Conservation (phyloP, 2,797 vertebrate species). For the Melanotaenia parkinsoni region DNA sequence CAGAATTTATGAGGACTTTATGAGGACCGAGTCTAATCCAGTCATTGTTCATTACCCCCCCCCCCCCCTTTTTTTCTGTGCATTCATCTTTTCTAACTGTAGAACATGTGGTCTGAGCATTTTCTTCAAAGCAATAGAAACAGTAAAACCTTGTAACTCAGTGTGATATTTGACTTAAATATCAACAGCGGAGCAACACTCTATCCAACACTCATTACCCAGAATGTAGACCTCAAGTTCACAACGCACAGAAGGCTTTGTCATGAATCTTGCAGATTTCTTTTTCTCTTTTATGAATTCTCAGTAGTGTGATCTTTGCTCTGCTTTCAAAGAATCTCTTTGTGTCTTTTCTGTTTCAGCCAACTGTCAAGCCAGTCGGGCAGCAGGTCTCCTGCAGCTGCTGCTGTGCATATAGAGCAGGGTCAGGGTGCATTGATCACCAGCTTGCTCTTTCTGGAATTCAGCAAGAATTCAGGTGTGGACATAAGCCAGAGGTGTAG, state of each 20-base stretch:
- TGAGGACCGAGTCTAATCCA: neutral
- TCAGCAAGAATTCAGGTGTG: constrained; percentile 27
- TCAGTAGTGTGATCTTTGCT: constrained; percentile 59
- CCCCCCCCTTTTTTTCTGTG: neutral
- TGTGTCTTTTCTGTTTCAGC: constrained; percentile 57
- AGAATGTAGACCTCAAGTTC: constrained; percentile 11
- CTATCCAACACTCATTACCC: neutral
- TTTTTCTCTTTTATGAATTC: constrained; percentile 20
- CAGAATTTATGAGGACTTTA: too few relatives aligned
- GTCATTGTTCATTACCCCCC: neutral
- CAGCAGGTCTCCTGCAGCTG: constrained; percentile 59
- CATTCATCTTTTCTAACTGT: neutral
- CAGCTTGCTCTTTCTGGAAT: constrained; percentile 34
- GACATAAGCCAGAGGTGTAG: constrained; percentile 14
- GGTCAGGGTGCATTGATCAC: constrained; percentile 49
- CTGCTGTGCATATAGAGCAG: constrained; percentile 61
- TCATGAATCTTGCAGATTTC: constrained; percentile 13
- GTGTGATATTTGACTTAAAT: constrained; percentile 10
- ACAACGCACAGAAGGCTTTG: constrained; percentile 10
- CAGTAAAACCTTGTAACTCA: too few relatives aligned
- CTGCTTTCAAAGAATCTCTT: constrained; percentile 49
- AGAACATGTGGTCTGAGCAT: neutral
- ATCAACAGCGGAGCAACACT: neutral
- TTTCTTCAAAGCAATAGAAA: neutral
- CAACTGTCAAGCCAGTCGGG: constrained; percentile 44